phyloP scores from a whole-genome alignment of 2,797 vertebrate species.

The Poecilia gillii region DNA sequence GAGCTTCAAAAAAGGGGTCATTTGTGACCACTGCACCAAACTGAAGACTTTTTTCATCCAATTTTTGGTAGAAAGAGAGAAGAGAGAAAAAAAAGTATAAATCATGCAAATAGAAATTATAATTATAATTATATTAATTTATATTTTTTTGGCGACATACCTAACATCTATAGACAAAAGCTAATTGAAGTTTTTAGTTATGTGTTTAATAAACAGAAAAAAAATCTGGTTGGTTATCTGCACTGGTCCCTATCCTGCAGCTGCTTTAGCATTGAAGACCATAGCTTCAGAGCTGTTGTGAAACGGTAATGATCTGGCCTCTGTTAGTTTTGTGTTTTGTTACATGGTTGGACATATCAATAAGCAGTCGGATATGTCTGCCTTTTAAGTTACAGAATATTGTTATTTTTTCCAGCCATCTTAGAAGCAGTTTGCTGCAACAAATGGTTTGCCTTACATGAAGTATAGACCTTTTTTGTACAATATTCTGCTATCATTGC shows the following conservation, averaged over 20 bases:
- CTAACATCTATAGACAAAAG: not conserved
- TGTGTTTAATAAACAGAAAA: not conserved
- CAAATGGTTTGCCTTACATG: not conserved
- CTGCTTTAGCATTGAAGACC: not conserved
- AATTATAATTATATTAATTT: too few species aligned
- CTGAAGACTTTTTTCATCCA: too few species aligned
- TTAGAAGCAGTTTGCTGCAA: not conserved
- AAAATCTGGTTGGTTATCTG: not conserved
- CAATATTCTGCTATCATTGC: not conserved
- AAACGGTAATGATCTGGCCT: not conserved
- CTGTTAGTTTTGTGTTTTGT: not conserved
- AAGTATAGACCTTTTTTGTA: not conserved
- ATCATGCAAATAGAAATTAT: too few species aligned
- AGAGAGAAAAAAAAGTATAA: too few species aligned
- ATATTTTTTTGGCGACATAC: too few species aligned
- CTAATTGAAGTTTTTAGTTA: not conserved
- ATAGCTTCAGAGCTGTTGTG: not conserved
- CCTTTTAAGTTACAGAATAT: not conserved
- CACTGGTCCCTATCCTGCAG: not conserved
- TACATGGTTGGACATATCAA: not conserved
- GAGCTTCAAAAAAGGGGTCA: too few species aligned
- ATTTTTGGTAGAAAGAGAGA: too few species aligned
- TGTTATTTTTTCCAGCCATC: not conserved
- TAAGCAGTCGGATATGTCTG: not conserved
- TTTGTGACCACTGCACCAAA: too few species aligned